Base-by-base conservation (phyloP, 2,113 vertebrate species). In the Coryphaenoides rupestris region DNA sequence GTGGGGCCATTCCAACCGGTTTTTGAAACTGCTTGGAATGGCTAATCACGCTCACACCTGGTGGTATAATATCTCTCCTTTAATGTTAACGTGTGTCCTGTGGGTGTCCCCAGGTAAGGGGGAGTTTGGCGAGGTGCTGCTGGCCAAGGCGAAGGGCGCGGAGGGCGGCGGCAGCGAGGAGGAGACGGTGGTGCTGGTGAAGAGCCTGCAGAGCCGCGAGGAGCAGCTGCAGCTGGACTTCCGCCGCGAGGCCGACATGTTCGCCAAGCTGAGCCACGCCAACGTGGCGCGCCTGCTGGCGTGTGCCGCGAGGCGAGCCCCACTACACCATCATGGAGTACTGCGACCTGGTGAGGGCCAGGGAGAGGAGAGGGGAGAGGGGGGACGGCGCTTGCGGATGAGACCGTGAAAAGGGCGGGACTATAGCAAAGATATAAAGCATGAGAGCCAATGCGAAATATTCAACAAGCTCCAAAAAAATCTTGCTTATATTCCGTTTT, bases 261-360 rank as follows among this genome's bases (percentile, higher is more conserved):
- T 99, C 7, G 89, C 92, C 76, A 98, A 96, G 84, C 91, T 98
- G 69, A 95, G 87, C 77, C 96, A 98, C 13, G 45, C 87, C 81
- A 96, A 95, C 0, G 87, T 98, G 3, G 93, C 92, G 64, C 92
- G 91, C 19, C 89, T 99, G 54, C 73, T 98, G 82, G 95, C 19
- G 88, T 98, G 73, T 98, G 96, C 73, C 88, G 92, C 0, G 96
- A 98, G 77, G 84, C 87, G 94, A 98, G 69, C 97, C 96, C 0
- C 93, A 98, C 80, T 98, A 96, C 87, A 96, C 93, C 90, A 92
- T 99, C 77, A 89, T 98, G 76, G 97, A 99, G 81, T 98, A 99
- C 0, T 94, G 95, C 28, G 97, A 99, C 81, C 91, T 98, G 95
- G 97, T 99, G 91, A 69, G 83, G 28, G 7, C 5, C 33, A 10